phyloP scores from a whole-genome alignment of 2,888 invertebrate species.

The Bugula neritina region DNA sequence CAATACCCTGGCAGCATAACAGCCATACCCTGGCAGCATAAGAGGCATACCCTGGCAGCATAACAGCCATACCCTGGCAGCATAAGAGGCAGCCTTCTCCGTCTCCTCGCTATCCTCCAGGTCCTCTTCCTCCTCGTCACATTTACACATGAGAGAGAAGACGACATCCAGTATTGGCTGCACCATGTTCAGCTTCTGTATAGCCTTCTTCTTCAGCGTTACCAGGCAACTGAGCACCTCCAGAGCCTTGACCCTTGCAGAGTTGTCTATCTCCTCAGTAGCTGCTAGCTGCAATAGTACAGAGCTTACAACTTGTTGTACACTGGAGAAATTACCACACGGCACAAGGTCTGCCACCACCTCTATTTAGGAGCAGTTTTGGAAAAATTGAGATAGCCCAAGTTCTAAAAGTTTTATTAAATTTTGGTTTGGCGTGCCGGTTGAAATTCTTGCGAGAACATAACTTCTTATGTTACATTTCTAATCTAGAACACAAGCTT shows the following conservation, averaged over 20 bases:
- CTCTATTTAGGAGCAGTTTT: no score
- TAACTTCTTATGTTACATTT: no score
- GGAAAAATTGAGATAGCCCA: no score
- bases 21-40: no score
- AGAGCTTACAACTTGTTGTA: no score
- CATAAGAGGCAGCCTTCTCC: constrained; percentile 63
- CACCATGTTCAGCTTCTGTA: constrained; percentile 67
- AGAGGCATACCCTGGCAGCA: constrained; percentile 42
- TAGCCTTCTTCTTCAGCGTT: constrained; percentile 65
- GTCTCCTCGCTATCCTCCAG: constrained; percentile 60
- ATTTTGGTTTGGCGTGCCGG: no score
- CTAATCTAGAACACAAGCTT: no score
- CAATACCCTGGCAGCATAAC: background rate
- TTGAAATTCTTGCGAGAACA: no score
- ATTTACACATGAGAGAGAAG: constrained; percentile 66
- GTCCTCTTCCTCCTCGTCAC: constrained; percentile 62
- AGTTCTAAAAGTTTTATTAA: no score
- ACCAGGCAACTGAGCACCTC: constrained; percentile 64
- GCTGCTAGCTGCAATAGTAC: constrained; percentile 58
- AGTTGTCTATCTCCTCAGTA: constrained; percentile 59
- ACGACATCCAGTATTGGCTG: constrained; percentile 65
- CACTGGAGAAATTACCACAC: no score
- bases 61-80: constrained; percentile 58
- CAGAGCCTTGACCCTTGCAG: constrained; percentile 65
- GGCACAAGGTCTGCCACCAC: no score